These are phyloP conservation scores for Avahi laniger DNA, from an alignment of 2,797 vertebrate species.

Conservation along the genomic window DNA sequence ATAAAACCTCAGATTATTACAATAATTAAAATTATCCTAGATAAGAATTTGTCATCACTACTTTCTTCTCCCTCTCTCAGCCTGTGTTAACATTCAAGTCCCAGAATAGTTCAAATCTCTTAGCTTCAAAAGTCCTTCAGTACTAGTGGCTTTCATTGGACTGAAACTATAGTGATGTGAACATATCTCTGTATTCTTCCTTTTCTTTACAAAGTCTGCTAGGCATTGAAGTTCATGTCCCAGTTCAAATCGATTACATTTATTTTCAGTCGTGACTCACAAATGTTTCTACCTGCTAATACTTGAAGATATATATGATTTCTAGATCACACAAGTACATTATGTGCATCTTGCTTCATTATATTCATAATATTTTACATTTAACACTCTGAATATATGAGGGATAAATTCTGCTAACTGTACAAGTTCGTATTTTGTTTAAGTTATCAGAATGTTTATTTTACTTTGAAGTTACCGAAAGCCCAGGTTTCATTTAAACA, in stretches of 20 bases:
- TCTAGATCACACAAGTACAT: neutral
- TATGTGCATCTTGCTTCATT: neutral
- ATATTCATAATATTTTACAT: neutral
- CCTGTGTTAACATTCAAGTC: neutral
- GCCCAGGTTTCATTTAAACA: slow-evolving; percentile 12
- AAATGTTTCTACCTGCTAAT: neutral
- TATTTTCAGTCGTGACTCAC: neutral
- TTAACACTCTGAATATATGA: neutral
- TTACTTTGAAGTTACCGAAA: slow-evolving; percentile 23
- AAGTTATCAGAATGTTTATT: neutral
- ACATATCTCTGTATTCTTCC: neutral
- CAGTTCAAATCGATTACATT: neutral
- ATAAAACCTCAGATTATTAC: neutral
- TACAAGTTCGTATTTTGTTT: neutral
- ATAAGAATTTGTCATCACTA: neutral
- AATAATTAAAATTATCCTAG: neutral
- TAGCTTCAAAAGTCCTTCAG: neutral
- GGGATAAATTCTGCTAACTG: neutral
- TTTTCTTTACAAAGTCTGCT: neutral
- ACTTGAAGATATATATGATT: neutral
- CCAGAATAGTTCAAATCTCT: neutral
- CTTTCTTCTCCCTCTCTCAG: neutral
- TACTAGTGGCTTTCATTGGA: neutral
- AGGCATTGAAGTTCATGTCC: neutral
- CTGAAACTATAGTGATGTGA: neutral